Conservation (phyloP, 2,888 invertebrate species). For the Nudaria mundana region DNA sequence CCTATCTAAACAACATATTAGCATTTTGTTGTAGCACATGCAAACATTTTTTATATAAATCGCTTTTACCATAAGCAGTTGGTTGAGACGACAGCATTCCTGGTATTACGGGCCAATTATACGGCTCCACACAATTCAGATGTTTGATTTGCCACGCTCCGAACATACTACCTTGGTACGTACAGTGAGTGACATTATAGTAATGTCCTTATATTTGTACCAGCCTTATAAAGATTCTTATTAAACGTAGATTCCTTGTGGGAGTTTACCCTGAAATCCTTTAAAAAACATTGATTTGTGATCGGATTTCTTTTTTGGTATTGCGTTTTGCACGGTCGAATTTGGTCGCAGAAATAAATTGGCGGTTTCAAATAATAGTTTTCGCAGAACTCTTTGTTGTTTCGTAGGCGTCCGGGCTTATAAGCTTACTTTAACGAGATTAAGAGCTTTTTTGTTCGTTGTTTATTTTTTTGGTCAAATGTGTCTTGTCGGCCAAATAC, state of each 20-base stretch:
- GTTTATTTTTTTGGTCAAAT: neutral
- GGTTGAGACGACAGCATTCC: slow-evolving; percentile 23
- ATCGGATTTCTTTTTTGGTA: slow-evolving; percentile 5
- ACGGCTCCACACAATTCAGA: slow-evolving; percentile 28
- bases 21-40: slow-evolving; percentile 5
- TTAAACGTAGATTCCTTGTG: slow-evolving; percentile 14
- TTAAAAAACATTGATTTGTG: slow-evolving; percentile 6
- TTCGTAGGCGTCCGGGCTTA: slow-evolving; percentile 6
- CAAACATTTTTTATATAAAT: slow-evolving; percentile 8
- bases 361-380: neutral
- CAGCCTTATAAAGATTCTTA: slow-evolving; percentile 16
- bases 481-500: too few species aligned
- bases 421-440: neutral
- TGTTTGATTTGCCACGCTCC: slow-evolving; percentile 35
- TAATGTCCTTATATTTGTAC: slow-evolving; percentile 21
- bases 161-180: slow-evolving; percentile 12
- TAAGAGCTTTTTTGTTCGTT: neutral
- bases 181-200: slow-evolving; percentile 18
- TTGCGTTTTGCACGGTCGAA: neutral
- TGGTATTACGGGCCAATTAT: slow-evolving; percentile 24
- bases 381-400: slow-evolving; percentile 5
- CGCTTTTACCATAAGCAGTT: slow-evolving; percentile 15
- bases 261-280: slow-evolving; percentile 7
- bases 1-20: neutral
- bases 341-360: slow-evolving; percentile 3